phyloP scores from a whole-genome alignment of 2,113 vertebrate genomes.

The Paracanthobrama guichenoti region DNA sequence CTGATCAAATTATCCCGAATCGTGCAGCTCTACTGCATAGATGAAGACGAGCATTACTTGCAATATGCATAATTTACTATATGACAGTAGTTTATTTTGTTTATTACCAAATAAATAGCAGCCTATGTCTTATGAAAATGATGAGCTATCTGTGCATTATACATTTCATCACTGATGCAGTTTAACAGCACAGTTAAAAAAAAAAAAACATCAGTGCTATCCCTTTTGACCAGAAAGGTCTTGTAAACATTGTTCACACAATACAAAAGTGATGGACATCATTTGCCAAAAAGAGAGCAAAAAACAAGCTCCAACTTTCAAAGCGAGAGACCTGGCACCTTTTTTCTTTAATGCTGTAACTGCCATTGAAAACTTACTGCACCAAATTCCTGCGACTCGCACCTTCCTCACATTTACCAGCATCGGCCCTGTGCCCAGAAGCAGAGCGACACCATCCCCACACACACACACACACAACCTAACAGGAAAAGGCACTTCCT shows the following conservation, averaged over 20 bases:
- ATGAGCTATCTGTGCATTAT: background rate
- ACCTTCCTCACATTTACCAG: constrained; percentile 61
- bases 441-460: constrained; percentile 51
- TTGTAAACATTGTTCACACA: background rate
- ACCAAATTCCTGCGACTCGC: constrained; percentile 74
- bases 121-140: background rate
- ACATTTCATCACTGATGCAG: background rate
- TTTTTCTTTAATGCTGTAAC: background rate
- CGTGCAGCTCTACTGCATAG: too few species aligned
- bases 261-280: background rate
- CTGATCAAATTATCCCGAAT: too few species aligned
- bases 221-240: background rate
- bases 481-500: constrained; percentile 28
- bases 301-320: background rate
- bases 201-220: background rate
- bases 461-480: constrained; percentile 25
- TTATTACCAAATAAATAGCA: background rate
- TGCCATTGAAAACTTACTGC: constrained; percentile 73
- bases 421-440: constrained; percentile 70
- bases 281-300: background rate
- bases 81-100: background rate
- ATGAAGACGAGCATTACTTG: background rate
- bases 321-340: background rate
- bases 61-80: background rate
- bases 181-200: background rate